Evolutionary conservation across 2,888 invertebrate species (phyloP).

Genomic region (Sarcophaga caerulescens): DNA sequence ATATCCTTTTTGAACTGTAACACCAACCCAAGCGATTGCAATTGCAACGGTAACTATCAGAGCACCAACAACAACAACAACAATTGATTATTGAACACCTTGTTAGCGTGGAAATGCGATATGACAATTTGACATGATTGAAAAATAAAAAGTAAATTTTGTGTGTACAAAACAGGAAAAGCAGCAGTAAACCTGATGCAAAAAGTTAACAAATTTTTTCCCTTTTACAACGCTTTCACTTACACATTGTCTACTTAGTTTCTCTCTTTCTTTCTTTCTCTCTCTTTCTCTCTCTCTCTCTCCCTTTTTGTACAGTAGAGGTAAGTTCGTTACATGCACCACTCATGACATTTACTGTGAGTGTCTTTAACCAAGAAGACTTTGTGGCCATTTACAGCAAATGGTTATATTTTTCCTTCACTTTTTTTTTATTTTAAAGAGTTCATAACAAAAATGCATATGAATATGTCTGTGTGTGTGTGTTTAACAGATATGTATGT

Average conservation of each 20-base stretch:
- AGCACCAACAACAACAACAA: no score
- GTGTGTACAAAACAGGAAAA: slow-evolving; percentile 50
- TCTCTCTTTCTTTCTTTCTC: not conserved
- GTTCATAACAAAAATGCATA: not conserved
- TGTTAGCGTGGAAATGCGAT: slow-evolving; percentile 66
- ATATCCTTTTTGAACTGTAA: slow-evolving; percentile 56
- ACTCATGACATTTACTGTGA: not conserved
- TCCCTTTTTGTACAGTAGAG: not conserved
- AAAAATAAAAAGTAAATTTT: slow-evolving; percentile 65
- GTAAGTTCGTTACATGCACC: no score
- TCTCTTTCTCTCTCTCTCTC: not conserved
- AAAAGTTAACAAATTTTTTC: slow-evolving; percentile 5
- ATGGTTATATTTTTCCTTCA: not conserved
- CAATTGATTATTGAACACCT: slow-evolving; percentile 58
- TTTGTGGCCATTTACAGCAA: not conserved
- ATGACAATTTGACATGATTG: slow-evolving; percentile 68
- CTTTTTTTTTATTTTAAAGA: not conserved
- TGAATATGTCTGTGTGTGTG: not conserved
- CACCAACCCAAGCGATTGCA: not conserved
- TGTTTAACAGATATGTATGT: not conserved
- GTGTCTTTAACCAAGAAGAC: not conserved
- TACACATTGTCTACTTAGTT: no score
- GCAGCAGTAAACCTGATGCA: slow-evolving; percentile 36
- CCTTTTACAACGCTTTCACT: no score
- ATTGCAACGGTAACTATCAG: no score